Evolutionary conservation across 2,888 invertebrate species (phyloP).

Genomic region (Epistrophe grossulariae): DNA sequence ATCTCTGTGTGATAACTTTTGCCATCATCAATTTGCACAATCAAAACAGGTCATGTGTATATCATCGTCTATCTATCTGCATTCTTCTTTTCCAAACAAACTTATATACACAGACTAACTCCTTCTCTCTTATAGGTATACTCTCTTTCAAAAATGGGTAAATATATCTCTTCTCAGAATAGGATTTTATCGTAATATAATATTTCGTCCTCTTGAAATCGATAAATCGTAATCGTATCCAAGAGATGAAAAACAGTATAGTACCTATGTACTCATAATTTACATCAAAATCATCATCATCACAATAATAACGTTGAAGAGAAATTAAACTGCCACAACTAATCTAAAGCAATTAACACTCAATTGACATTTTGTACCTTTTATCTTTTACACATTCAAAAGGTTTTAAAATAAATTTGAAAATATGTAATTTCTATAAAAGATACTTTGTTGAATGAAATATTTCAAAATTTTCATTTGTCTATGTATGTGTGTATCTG

Average conservation of each 20-base stretch:
- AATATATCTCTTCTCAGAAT: background rate
- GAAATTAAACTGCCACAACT: conserved; percentile 31
- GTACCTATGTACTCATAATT: background rate
- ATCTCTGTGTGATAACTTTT: conserved; percentile 21
- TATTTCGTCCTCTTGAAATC: conserved; percentile 14
- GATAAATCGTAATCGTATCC: conserved; percentile 11
- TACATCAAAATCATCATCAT: background rate
- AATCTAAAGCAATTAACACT: conserved; percentile 68
- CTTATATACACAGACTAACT: no score
- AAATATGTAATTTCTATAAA: conserved; percentile 6
- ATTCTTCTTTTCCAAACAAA: background rate
- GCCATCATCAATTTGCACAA: conserved; percentile 22
- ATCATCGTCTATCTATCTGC: background rate
- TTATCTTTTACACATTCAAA: conserved; percentile 15
- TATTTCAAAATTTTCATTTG: conserved; percentile 25
- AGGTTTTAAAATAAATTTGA: conserved; percentile 23
- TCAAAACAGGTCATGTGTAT: background rate
- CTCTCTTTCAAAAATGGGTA: background rate
- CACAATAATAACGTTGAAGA: background rate
- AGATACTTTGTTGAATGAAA: background rate
- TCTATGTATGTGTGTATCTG: conserved; percentile 12
- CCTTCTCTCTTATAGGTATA: background rate
- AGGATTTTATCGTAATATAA: background rate
- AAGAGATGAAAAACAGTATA: background rate
- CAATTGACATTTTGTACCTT: conserved; percentile 57